Evolutionary conservation across 2,797 vertebrate species (phyloP).

Genomic region (Sarcophilus harrisii): DNA sequence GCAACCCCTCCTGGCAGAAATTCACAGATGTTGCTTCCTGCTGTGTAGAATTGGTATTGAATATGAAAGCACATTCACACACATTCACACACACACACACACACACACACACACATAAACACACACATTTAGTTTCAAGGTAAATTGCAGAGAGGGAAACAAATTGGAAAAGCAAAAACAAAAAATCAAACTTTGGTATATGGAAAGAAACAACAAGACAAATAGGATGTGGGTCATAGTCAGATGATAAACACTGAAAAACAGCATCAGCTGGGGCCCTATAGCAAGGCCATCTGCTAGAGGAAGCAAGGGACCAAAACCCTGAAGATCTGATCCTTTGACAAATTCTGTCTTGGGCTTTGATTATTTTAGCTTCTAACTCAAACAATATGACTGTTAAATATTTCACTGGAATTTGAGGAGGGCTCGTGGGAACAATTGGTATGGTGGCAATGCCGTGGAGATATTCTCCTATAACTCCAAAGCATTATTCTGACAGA

Average conservation of each 20-base stretch:
- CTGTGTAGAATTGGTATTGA: neutral
- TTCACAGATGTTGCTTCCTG: neutral
- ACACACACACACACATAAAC: neutral
- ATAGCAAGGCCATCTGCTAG: neutral
- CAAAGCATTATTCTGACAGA: neutral
- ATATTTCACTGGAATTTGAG: neutral
- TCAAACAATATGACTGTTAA: neutral
- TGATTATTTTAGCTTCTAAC: neutral
- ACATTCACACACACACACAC: neutral
- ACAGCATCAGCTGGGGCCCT: neutral
- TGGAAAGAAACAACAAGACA: neutral
- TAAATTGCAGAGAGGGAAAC: neutral
- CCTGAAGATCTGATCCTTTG: neutral
- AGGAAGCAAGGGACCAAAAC: neutral
- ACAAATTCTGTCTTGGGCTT: neutral
- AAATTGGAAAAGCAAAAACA: neutral
- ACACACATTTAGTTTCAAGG: neutral
- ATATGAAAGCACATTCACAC: neutral
- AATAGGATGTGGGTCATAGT: neutral
- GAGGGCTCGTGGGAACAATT: neutral
- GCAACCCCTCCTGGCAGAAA: neutral
- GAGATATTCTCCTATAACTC: neutral
- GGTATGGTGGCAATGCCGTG: neutral
- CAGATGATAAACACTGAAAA: constrained; percentile 11
- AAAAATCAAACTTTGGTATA: neutral